A percentile compares a stretch with the other conserved stretches of the same genome.
Conservation (phyloP, 2,113 vertebrate species). For the Phaethornis superciliosus region DNA sequence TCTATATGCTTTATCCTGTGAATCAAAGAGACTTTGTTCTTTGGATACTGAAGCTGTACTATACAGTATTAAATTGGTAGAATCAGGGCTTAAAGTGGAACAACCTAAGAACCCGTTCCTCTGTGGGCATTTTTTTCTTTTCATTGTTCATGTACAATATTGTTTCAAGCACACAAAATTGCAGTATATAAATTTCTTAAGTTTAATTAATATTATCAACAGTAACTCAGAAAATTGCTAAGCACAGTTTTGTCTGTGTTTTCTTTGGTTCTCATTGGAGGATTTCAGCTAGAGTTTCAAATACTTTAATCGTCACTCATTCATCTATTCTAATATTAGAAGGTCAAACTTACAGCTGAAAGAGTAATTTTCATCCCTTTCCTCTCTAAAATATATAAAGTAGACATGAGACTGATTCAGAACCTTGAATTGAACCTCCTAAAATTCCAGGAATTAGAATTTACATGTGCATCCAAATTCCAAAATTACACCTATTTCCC, state of each 20-base stretch:
- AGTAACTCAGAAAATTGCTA: not conserved
- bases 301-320: not conserved
- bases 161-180: not conserved
- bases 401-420: not conserved
- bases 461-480: not conserved
- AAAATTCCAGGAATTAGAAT: not conserved
- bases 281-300: slow-evolving; percentile 1
- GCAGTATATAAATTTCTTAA: not conserved
- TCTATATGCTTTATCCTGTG: not conserved
- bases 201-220: not conserved
- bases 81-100: not conserved
- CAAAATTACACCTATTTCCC: not conserved
- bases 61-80: not conserved
- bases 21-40: not conserved
- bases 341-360: not conserved
- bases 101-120: not conserved
- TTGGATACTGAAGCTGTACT: not conserved
- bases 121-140: not conserved
- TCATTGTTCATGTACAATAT: not conserved
- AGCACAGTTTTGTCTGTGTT: not conserved
- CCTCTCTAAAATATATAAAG: not conserved
- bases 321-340: not conserved
- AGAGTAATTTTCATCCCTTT: not conserved
- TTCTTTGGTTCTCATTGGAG: not conserved
- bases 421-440: not conserved